Percentiles rank a stretch among this genome's conserved stretches.
These are phyloP conservation scores for Lampris megalopsis DNA, from an alignment of 2,113 vertebrate genomes.

Conservation along the genomic window DNA sequence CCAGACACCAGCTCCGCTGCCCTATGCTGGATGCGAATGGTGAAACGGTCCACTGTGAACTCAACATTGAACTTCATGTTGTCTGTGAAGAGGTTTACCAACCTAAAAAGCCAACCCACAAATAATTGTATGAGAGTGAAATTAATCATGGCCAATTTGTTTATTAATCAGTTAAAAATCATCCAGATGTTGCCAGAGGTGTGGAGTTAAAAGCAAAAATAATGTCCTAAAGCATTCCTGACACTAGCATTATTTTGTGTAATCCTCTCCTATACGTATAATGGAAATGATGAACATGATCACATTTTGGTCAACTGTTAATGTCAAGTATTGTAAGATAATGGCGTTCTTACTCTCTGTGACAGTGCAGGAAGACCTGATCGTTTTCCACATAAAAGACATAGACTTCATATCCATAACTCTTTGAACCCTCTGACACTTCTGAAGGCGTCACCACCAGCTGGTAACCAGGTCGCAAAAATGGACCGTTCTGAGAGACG, in stretches of 20 bases:
- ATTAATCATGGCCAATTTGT: neutral
- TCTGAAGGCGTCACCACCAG: constrained; percentile 67
- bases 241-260: too few species aligned
- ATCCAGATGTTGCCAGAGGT: neutral
- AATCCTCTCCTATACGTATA: too few species aligned
- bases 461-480: constrained; percentile 82
- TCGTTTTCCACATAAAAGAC: constrained; percentile 85
- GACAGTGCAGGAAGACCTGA: constrained; percentile 84
- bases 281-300: too few species aligned
- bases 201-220: neutral
- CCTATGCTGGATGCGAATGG: constrained; percentile 84
- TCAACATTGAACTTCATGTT: constrained; percentile 84
- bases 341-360: constrained; percentile 76
- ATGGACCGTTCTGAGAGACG: constrained; percentile 82
- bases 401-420: constrained; percentile 82
- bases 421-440: neutral
- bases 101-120: constrained; percentile 66
- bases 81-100: constrained; percentile 78
- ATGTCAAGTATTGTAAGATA: neutral
- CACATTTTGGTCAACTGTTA: neutral
- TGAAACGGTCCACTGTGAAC: constrained; percentile 86
- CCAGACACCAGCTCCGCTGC: constrained; percentile 73
- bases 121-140: neutral
- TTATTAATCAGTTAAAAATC: too few species aligned
- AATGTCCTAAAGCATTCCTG: too few species aligned